Evolutionary conservation across 2,797 vertebrate genomes (phyloP), one percentile per base, ranked within the genome.

Genomic region (Gymnodraco acuticeps): DNA sequence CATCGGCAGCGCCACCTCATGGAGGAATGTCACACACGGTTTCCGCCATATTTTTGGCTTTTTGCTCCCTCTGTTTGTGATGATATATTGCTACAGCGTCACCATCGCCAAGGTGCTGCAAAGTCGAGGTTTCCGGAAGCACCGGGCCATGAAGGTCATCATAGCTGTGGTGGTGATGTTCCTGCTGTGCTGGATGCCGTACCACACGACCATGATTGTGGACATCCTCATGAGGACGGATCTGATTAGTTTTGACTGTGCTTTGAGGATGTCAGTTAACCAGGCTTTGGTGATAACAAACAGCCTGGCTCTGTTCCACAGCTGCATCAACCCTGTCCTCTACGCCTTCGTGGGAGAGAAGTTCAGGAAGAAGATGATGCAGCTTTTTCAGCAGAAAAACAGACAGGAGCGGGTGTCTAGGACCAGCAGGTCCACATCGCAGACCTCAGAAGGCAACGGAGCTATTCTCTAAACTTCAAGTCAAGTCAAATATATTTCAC

Each of bases 71-170:
- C 75, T 93, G 53, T 5, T 0, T 0, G 3, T 94, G 84, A 96
- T 96, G 95, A 3, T 93, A 1, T 10, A 38, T 17, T 95, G 94
- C 85, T 96, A 95, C 62, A 71, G 92, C 54, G 5, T 94, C 74
- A 95, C 93, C 0, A 33, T 95, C 4, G 33, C 23, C 0, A 84
- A 91, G 77, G 88, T 96, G 55, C 75, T 95, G 76, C 87, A 53
- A 23, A 95, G 93, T 0, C 87, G 92, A 0, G 88, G 94, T 17
- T 96, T 95, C 88, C 82, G 82, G 69, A 95, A 94, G 75, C 92
- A 96, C 65, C 88, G 91, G 15, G 95, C 95, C 80, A 95, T 95
- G 95, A 92, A 90, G 52, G 91, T 96, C 58, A 96, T 96, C 50
- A 80, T 94, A 3, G 77, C 83, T 0, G 95, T 96, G 64, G 94